Evolutionary conservation across 2,888 invertebrate species (phyloP), one percentile per base, ranked within the genome.

Genomic region (Amphipoea oculea): DNA sequence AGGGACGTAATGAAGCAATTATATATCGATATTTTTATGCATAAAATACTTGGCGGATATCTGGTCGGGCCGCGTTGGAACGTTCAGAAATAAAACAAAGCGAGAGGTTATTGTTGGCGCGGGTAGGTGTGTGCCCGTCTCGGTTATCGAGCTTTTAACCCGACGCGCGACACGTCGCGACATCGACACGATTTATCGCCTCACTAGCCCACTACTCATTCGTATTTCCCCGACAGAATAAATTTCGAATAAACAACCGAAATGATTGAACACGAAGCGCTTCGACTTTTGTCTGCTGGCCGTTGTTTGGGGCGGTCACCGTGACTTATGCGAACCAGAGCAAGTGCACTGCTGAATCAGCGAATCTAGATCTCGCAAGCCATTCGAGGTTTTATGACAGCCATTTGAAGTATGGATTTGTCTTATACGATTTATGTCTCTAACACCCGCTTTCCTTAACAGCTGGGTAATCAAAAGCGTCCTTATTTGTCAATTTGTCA

Each of bases 11-110:
- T 97, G 97, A 97, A 97, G 97, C 97, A 97, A 97, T 97, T 97
- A 97, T 97, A 97, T 96, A 97, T 96, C 97, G 96, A 96, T 97
- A 97, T 96, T 96, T 97, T 96, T 96, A 96, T 96, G 96, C 97
- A 96, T 96, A 96, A 96, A 96, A 97, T 96, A 95, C 96, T 96
- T 95, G 94, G 96, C 93, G 95, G 95, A 95, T 96, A 96, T 96
- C 96, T 95, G 94, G 95, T 92, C 94, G 93, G 93, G 90, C 92
- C 91, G 92, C 92, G 92, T 91, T 88, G 92, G 93, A 93, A 92
- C 93, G 93, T 89, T 92, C 92, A 92, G 92, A 96, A 97, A 96
- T 96, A 96, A 97, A 96, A 96, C 96, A 96, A 96, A 95, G 94
- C 93, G 86, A 90, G 92, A 92, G 95, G 95, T 96, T 96, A 96